Conservation (phyloP, 2,888 invertebrate genomes). For the Hanleya hanleyi region DNA sequence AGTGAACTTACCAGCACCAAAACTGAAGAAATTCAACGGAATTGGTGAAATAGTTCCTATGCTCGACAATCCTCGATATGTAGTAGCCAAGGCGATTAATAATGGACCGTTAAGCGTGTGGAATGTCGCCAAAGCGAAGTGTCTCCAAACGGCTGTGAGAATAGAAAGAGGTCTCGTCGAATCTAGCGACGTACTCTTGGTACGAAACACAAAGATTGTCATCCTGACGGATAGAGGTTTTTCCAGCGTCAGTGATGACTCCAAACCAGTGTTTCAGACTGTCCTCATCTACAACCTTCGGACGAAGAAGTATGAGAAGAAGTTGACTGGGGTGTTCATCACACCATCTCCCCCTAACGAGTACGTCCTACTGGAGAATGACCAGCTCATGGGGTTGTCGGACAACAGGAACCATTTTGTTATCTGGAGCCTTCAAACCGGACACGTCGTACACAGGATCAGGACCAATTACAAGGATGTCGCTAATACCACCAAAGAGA, state of each 20-base stretch:
- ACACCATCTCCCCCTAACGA: slow-evolving; percentile 67
- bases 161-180: slow-evolving; percentile 66
- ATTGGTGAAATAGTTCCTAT: slow-evolving; percentile 61
- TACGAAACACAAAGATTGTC: slow-evolving; percentile 61
- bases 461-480: slow-evolving; percentile 54
- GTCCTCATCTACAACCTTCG: slow-evolving; percentile 66
- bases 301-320: slow-evolving; percentile 58
- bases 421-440: slow-evolving; percentile 65
- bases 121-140: slow-evolving; percentile 66
- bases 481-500: slow-evolving; percentile 1
- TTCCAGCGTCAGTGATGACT: slow-evolving; percentile 52
- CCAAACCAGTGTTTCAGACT: slow-evolving; percentile 63
- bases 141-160: slow-evolving; percentile 56
- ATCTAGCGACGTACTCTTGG: slow-evolving; percentile 61
- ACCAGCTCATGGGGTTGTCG: slow-evolving; percentile 64
- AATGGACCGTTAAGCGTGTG: slow-evolving; percentile 69
- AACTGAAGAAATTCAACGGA: slow-evolving; percentile 58
- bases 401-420: slow-evolving; percentile 68
- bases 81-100: slow-evolving; percentile 63
- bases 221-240: slow-evolving; percentile 67
- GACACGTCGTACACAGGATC: slow-evolving; percentile 61
- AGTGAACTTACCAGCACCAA: slow-evolving; percentile 63
- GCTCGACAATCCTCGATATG: slow-evolving; percentile 62
- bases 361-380: slow-evolving; percentile 64
- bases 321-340: slow-evolving; percentile 63